Evolutionary conservation across 2,888 invertebrate genomes (phyloP), one percentile per base, ranked within the genome.

Genomic region (Lissonota sp.): DNA sequence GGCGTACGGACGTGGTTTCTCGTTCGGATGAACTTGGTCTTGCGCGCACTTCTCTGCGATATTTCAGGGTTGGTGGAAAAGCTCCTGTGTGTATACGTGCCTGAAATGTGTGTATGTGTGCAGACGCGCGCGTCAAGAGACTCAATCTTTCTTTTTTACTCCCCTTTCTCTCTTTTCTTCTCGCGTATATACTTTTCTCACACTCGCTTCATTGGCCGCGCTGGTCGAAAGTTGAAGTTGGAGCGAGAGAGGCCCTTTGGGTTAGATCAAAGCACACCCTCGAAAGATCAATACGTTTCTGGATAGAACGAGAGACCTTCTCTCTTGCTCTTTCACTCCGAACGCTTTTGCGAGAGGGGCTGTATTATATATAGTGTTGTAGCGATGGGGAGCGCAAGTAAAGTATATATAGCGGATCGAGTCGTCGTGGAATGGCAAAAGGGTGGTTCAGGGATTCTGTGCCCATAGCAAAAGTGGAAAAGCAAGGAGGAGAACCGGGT

Each of bases 251-350:
- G 88, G 87, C 89, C 89, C 91, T 90, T 89, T 86, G 88, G 86
- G 75, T 75, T 87, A 91, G 91, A 92, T 92, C 91, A 92, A 92
- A 92, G 92, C 90, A 85, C 83, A 76, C 90, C 90, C 89, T 87
- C 87, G 84, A 88, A 88, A 91, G 91, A 92, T 92, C 92, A 92
- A 92, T 92, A 92, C 90, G 87, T 83, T 88, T 81, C 85, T 85
- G 88, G 60, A 67, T 86, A 85, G 87, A 85, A 86, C 79, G 83
- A 84, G 86, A 66, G 14, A 12, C 12, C 12, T 12, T 26, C 26
- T 26, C 26, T 26, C 26, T 3, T 3, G 1, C 26, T 26, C 3
- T 26, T 26, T 26, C 26, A 81, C 77, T 77, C 83, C 73, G 67
- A 75, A 74, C 72, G 64, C 75, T 76, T 40, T 53, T 14, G 73